Percentiles rank a stretch among this genome's conserved stretches.
phyloP scores from a whole-genome alignment of 2,113 vertebrate species.

The Pica pica region DNA sequence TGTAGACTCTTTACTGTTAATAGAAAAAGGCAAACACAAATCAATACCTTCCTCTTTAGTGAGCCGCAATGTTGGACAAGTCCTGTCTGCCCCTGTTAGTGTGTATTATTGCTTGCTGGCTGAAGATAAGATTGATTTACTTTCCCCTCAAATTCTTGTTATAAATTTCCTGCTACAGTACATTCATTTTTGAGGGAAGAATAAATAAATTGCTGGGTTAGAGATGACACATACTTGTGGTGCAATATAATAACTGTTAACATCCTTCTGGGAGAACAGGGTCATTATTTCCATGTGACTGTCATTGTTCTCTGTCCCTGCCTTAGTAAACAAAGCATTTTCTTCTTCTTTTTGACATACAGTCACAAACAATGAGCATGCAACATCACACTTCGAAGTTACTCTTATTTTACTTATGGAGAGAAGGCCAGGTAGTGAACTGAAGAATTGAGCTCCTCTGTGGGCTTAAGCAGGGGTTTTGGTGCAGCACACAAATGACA shows the following conservation, averaged over 20 bases:
- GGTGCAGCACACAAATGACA: neutral
- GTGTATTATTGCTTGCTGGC: neutral
- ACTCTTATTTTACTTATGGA: neutral
- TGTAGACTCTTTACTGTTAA: neutral
- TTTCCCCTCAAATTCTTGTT: neutral
- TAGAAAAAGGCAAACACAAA: constrained; percentile 43
- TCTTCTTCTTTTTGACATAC: neutral
- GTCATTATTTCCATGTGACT: neutral
- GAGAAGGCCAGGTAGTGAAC: neutral
- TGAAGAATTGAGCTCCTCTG: neutral
- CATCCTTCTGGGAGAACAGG: neutral
- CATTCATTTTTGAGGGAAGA: constrained; percentile 2
- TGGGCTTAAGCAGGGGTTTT: neutral
- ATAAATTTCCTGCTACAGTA: neutral
- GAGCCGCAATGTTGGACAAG: neutral
- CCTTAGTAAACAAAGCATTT: neutral
- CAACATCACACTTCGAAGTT: neutral
- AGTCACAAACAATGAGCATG: neutral
- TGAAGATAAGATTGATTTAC: constrained; percentile 37
- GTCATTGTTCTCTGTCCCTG: neutral
- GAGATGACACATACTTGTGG: neutral
- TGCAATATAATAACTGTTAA: neutral
- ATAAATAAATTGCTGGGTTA: neutral
- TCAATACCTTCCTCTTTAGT: constrained; percentile 31
- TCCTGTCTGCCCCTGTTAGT: neutral